Percentiles rank a stretch among this genome's conserved stretches.
Conservation (phyloP, 2,888 invertebrate species). For the Drosophila recens region DNA sequence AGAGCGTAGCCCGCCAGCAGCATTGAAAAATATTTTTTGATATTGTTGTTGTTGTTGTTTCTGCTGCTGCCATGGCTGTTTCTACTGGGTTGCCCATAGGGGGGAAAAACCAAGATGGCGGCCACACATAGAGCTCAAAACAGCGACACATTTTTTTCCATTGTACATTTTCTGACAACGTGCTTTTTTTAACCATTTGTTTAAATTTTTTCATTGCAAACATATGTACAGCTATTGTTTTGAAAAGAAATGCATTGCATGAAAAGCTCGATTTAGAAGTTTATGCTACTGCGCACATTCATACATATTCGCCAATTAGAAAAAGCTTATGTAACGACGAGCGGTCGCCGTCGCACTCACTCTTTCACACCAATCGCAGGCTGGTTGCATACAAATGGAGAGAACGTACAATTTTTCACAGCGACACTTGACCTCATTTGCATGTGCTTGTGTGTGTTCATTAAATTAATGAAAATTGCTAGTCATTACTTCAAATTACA, state of each 20-base stretch:
- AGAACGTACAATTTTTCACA: slow-evolving; percentile 62
- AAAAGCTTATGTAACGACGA: slow-evolving; percentile 76
- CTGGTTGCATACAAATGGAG: slow-evolving; percentile 46
- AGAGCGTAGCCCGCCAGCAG: slow-evolving; percentile 63
- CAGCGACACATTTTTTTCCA: slow-evolving; percentile 60
- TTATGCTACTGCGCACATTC: slow-evolving; percentile 47
- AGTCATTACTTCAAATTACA: slow-evolving; percentile 58
- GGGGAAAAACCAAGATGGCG: slow-evolving; percentile 79
- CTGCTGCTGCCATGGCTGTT: slow-evolving; percentile 42
- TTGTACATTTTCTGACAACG: slow-evolving; percentile 49
- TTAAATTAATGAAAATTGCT: slow-evolving; percentile 66
- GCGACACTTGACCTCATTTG: slow-evolving; percentile 81
- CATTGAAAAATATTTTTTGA: slow-evolving; percentile 69
- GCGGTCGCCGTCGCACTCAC: slow-evolving; percentile 40
- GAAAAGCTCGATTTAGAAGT: slow-evolving; percentile 38
- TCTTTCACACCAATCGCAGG: slow-evolving; percentile 25
- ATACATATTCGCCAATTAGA: slow-evolving; percentile 44
- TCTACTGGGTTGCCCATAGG: slow-evolving; percentile 65
- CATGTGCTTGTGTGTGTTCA: slow-evolving; percentile 57
- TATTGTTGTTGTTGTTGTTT: slow-evolving; percentile 24
- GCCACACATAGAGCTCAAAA: slow-evolving; percentile 63
- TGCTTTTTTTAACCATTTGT: slow-evolving; percentile 32
- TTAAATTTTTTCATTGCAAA: slow-evolving; percentile 6
- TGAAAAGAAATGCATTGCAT: slow-evolving; percentile 5
- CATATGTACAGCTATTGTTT: slow-evolving; percentile 5